Conservation (phyloP, 2,113 vertebrate species). For the Eurypyga helias region DNA sequence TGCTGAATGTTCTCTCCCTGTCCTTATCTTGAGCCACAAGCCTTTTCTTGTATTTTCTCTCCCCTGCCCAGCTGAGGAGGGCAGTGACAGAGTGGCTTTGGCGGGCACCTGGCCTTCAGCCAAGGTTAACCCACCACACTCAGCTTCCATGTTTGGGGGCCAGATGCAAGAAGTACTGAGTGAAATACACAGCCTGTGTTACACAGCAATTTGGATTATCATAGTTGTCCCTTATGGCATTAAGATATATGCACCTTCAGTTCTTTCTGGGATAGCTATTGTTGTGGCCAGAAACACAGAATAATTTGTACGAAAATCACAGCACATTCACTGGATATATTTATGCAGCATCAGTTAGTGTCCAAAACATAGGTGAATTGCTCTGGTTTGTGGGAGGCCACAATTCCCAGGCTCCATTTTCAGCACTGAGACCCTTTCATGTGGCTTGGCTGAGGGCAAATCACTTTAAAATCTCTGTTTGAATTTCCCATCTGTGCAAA, state of each 20-base stretch:
- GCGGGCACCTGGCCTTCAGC: too few relatives aligned
- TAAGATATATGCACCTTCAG: not conserved
- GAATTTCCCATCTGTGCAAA: constrained; percentile 38
- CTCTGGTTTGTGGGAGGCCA: not conserved
- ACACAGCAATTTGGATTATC: not conserved
- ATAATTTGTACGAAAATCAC: not conserved
- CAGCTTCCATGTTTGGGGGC: not conserved
- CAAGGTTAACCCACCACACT: not conserved
- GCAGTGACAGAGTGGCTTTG: too few relatives aligned
- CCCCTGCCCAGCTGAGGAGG: too few relatives aligned
- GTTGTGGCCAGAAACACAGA: not conserved
- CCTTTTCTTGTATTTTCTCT: too few relatives aligned
- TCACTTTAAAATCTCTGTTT: not conserved
- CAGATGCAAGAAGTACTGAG: not conserved
- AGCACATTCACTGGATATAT: not conserved
- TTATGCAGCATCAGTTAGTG: not conserved
- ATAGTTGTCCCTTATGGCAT: not conserved
- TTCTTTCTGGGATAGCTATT: not conserved
- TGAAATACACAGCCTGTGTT: not conserved
- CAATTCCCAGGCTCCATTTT: not conserved
- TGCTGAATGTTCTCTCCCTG: too few relatives aligned
- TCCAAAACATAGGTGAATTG: not conserved
- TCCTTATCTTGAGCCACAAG: too few relatives aligned
- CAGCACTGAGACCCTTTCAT: not conserved
- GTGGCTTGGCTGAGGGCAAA: not conserved